Evolutionary conservation across 23 tunicate species (phyloP), one percentile per base, ranked within the genome.

Genomic region (Styela plicata): DNA sequence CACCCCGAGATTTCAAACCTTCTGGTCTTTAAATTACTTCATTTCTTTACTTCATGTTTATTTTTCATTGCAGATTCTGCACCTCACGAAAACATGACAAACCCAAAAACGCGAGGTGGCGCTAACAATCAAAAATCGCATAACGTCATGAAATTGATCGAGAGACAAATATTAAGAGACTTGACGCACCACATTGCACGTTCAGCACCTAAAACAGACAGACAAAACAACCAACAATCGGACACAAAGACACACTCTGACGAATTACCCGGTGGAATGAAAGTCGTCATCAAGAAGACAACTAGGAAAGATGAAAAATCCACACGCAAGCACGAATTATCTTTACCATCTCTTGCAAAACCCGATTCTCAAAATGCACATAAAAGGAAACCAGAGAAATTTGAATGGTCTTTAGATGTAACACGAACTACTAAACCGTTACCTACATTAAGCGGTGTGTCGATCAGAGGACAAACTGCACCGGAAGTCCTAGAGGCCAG

Each of bases 221-320:
- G 13, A 22, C 66, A 76, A 23, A 76, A 13, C 13, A 16, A 53
- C 31, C 16, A 17, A 10, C 29, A 36, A 7, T 65, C 81, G n/a
- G 65, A 76, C 81, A 76, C 81, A 19, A 76, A 76, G 44, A 76
- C 81, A 20, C 81, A 76, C 27, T 76, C 81, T 18, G 81, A 76
- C 64, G 81, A 76, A 76, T 25, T 76, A 0, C 81, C 81, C 24
- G 81, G 81, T 0, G 81, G 53, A 76, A 76, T 76, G 81, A 76
- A 76, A 53, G 81, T 76, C 26, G 81, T 76, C 66, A 76, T 76
- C 64, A 73, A 31, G n/a, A 76, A 76, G 66, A 76, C 31, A n/a
- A 36, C 66, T 7, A 52, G 37, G 27, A 44, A 44, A 21, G 66
- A 76, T 18, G 66, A 24, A 1, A 76, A 36, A 13, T 0, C 18